Evolutionary conservation across 2,888 invertebrate species (phyloP).

Genomic region (Auanema sp.): DNA sequence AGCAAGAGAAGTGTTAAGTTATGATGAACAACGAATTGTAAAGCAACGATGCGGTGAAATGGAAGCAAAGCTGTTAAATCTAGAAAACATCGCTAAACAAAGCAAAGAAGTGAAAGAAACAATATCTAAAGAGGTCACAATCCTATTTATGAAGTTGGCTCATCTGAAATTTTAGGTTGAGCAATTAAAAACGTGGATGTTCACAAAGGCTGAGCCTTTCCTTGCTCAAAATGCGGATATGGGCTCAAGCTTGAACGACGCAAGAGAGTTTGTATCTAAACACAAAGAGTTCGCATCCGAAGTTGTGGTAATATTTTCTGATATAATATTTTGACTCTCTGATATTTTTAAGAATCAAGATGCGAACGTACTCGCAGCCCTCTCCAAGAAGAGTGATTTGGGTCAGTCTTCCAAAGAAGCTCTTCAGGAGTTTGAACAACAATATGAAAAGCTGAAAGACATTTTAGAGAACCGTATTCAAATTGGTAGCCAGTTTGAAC

Average conservation of each 20-base stretch:
- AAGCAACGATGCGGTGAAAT: conserved; percentile 37
- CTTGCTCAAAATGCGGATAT: conserved; percentile 49
- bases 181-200: conserved; percentile 44
- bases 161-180: conserved; percentile 16
- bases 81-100: conserved; percentile 50
- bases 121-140: background rate
- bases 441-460: conserved; percentile 51
- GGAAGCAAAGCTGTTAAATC: conserved; percentile 36
- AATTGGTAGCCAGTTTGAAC: conserved; percentile 55
- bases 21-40: conserved; percentile 45
- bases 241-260: conserved; percentile 39
- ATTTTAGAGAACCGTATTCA: conserved; percentile 51
- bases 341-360: conserved; percentile 40
- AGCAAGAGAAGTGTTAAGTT: conserved; percentile 41
- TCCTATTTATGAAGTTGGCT: background rate
- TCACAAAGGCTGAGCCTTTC: conserved; percentile 49
- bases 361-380: conserved; percentile 39
- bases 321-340: background rate
- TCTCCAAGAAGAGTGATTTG: conserved; percentile 37
- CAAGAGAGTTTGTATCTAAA: conserved; percentile 42
- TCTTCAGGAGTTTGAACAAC: conserved; percentile 32
- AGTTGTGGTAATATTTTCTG: conserved; percentile 26
- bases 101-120: conserved; percentile 27
- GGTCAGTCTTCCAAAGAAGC: conserved; percentile 30
- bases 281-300: conserved; percentile 52